These are phyloP conservation scores for Mizuhopecten yessoensis DNA, from an alignment of 1,140 invertebrate species.

Conservation along the genomic window DNA sequence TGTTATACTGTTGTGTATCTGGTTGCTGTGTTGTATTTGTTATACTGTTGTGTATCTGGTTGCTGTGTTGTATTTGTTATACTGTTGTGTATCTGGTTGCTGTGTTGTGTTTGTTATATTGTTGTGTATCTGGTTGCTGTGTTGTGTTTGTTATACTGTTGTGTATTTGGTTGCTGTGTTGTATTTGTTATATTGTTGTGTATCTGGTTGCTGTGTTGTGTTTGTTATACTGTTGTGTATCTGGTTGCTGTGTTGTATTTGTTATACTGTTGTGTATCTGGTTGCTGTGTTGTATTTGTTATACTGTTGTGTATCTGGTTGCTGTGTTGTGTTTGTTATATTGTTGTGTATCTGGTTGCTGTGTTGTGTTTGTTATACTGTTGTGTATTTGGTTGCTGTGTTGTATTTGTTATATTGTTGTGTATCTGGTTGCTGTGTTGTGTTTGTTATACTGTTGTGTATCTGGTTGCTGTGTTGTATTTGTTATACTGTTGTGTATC, in stretches of 20 bases:
- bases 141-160: background rate
- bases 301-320: background rate
- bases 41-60: background rate
- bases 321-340: background rate
- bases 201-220: background rate
- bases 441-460: background rate
- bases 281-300: background rate
- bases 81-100: background rate
- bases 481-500: background rate
- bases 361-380: background rate
- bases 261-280: background rate
- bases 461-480: background rate
- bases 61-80: background rate
- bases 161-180: background rate
- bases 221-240: too few species aligned
- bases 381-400: background rate
- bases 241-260: background rate
- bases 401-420: background rate
- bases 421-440: background rate
- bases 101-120: background rate
- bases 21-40: background rate
- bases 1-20: background rate
- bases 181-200: background rate
- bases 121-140: background rate
- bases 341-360: background rate